These are phyloP conservation scores for Laticauda colubrina DNA, from an alignment of 2,113 vertebrate genomes.

Conservation along the genomic window DNA sequence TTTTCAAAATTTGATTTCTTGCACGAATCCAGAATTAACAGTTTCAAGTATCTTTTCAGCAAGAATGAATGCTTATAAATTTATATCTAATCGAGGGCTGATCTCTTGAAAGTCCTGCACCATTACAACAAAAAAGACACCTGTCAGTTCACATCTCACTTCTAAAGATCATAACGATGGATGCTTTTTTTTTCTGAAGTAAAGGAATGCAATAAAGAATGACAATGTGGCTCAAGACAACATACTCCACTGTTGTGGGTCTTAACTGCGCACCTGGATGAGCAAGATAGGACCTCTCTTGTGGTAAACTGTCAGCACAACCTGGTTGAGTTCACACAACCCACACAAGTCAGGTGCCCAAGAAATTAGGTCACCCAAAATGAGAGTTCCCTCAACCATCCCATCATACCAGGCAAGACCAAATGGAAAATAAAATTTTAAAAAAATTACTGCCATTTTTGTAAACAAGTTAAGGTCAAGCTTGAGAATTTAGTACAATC, in stretches of 20 bases:
- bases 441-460: not conserved
- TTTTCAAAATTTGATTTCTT: not conserved
- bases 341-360: not conserved
- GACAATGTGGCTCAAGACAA: not conserved
- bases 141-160: not conserved
- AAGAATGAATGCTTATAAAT: not conserved
- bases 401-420: not conserved
- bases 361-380: not conserved
- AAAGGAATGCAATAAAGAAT: not conserved
- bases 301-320: fast-evolving
- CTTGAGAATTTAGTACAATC: not conserved
- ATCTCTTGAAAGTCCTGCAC: not conserved
- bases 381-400: not conserved
- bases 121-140: not conserved
- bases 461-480: not conserved
- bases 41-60: not conserved
- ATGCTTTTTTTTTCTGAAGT: no score
- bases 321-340: not conserved
- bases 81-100: not conserved
- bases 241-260: not conserved
- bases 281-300: not conserved
- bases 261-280: not conserved
- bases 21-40: not conserved
- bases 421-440: no score
- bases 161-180: not conserved